Evolutionary conservation across 2,113 vertebrate species (phyloP), one percentile per base, ranked within the genome.

Genomic region (Onychostoma macrolepis): DNA sequence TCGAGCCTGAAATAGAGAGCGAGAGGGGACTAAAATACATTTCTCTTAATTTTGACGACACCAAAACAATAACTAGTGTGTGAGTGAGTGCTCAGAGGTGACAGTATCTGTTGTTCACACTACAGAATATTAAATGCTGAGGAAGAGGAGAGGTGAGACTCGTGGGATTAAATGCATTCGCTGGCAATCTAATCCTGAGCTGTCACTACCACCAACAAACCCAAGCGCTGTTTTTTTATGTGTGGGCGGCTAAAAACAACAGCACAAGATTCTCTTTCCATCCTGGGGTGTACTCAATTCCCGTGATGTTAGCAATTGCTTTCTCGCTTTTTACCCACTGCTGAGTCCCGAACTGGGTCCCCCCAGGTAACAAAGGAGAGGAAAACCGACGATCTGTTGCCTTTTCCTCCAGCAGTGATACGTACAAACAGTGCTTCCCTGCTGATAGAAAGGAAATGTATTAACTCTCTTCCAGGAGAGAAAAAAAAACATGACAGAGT

Each of bases 151-250:
- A 63, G 71, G 81, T 78, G 71, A 81, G 83, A 79, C 88, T 85
- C 83, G 19, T 45, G 90, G 87, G 91, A 91, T 85, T 89, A 85
- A 86, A 45, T 69, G 86, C 84, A 79, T 83, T 90, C 90, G 87
- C 86, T 91, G 87, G 87, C 87, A 79, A 80, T 90, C 81, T 88
- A 90, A 90, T 90, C 87, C 88, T 89, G 80, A 89, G 82, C 87
- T 67, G 17, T 61, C 80, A 69, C 85, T 83, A 88, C 84, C 75
- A 88, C 88, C 71, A 79, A n/a, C n/a, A n/a, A n/a, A n/a, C n/a
- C n/a, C n/a, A n/a, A n/a, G n/a, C n/a, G n/a, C n/a, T n/a, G n/a
- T n/a, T n/a, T 53, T 5, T 53, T 4, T 12, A 19, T 19, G 19
- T 1, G 15, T 7, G 8, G 33, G 33, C 7, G 30, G 82, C 85